Evolutionary conservation across 1,140 invertebrate genomes (phyloP).

Genomic region (Calliopsis andreniformis): DNA sequence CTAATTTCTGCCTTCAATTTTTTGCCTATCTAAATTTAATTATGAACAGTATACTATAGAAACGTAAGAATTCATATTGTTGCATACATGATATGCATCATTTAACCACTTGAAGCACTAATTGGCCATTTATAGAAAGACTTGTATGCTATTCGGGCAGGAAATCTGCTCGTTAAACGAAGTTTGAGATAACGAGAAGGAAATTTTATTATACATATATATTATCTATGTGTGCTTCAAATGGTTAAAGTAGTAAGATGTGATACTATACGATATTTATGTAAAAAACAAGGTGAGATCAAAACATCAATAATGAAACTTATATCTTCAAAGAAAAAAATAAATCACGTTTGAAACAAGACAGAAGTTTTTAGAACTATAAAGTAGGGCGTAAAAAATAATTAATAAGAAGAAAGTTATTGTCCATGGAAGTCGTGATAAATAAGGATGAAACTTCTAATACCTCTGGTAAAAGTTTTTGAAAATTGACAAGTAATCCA

Average conservation of each 20-base stretch:
- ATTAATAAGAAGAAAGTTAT: constrained; percentile 52
- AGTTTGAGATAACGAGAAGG: not conserved
- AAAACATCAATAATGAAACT: not conserved
- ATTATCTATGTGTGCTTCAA: constrained; percentile 16
- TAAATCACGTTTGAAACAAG: not conserved
- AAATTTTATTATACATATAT: not conserved
- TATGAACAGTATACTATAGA: constrained; percentile 7
- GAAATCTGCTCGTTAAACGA: not conserved
- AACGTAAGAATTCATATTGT: constrained; percentile 26
- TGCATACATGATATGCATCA: constrained; percentile 20
- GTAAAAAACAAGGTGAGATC: constrained; percentile 25
- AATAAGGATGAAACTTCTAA: not conserved
- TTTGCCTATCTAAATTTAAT: constrained; percentile 31
- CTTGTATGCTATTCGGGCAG: not conserved
- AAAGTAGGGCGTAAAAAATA: not conserved
- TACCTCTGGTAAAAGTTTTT: not conserved
- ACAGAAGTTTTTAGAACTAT: not conserved
- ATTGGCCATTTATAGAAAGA: not conserved
- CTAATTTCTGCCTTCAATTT: constrained; percentile 9
- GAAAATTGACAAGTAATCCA: not conserved
- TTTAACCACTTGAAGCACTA: constrained; percentile 37
- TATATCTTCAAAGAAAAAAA: not conserved
- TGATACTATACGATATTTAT: not conserved
- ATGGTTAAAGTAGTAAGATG: constrained; percentile 24
- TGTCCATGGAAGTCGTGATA: constrained; percentile 46